Base-by-base conservation (phyloP, 2,797 vertebrate genomes). In the Clarias fuscus region DNA sequence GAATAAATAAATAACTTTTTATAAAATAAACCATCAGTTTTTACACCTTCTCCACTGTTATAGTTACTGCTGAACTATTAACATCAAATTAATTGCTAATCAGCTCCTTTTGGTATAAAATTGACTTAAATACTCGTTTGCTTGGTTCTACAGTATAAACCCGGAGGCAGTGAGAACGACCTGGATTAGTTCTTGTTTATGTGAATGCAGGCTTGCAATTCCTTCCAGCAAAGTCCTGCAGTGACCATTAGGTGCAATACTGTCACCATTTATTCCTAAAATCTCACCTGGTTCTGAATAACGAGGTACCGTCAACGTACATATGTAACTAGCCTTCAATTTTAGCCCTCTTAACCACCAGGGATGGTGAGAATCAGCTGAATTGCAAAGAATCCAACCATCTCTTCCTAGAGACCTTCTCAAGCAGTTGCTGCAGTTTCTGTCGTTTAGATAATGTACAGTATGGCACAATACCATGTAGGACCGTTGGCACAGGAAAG, bases 191-290 rank as follows among this genome's bases (percentile, higher is more conserved):
- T 59, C 53, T 61, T 37, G 20, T 62, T 48, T 48, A 0, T 22
- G 58, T 24, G 37, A 65, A 48, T 65, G 20, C 17, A 40, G 0
- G 2, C 11, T n/a, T n/a, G 61, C 33, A 4, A 43, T 43, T 40
- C 78, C 59, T 80, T 64, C 78, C 18, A 24, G 76, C 18, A 78
- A 62, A 62, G 20, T 15, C 78, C 64, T 65, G 4, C 13, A 48
- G 0, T 80, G 37, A 80, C 14, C 78, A 80, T 64, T n/a, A 80
- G 22, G 77, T 79, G 5, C 56, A 62, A 24, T 62, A 80, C 22
- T 64, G 37, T 43, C 22, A 43, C 58, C 37, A 27, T 11, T 7
- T 64, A 43, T 65, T 65, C 61, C 37, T 15, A 24, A 65, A 65
- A 3, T 8, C 24, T 18, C 15, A 2, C 24, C 37, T 81, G 18